Evolutionary conservation across 2,113 vertebrate genomes (phyloP).

Genomic region (Bubo scandiacus): DNA sequence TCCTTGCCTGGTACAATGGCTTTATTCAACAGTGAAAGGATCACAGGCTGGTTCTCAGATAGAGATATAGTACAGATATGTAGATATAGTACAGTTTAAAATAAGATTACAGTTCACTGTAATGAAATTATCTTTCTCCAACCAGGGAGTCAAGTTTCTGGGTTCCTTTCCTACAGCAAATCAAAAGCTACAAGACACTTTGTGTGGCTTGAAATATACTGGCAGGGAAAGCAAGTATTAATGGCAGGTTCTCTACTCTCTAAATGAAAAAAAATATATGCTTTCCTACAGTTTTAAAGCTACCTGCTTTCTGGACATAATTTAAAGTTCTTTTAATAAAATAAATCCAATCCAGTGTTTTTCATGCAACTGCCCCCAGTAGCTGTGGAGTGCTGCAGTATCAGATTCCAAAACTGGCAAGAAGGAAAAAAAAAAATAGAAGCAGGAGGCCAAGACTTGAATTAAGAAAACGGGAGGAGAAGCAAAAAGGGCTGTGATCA

Average conservation of each 20-base stretch:
- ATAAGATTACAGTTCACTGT: neutral
- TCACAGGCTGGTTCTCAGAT: neutral
- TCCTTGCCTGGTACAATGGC: neutral
- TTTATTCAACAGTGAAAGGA: neutral
- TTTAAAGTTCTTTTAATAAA: neutral
- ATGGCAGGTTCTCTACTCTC: neutral
- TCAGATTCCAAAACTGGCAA: neutral
- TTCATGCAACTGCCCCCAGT: neutral
- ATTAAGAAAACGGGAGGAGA: neutral
- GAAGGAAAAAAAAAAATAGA: neutral
- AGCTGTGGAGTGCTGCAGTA: neutral
- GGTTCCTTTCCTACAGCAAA: neutral
- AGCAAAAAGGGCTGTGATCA: neutral
- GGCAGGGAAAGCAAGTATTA: neutral
- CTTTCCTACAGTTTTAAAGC: neutral
- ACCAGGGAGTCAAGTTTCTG: neutral
- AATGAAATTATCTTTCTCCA: neutral
- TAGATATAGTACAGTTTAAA: no score
- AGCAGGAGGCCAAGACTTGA: neutral
- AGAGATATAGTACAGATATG: no score
- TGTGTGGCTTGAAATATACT: neutral
- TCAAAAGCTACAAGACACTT: neutral
- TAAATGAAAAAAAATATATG: neutral
- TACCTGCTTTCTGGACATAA: neutral
- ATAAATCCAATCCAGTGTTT: neutral